A percentile compares a stretch with the other conserved stretches of the same genome.
These are phyloP conservation scores for Amphimedon queenslandica DNA, from an alignment of 37 sponge, comb jelly and placozoan genomes.

Conservation along the genomic window DNA sequence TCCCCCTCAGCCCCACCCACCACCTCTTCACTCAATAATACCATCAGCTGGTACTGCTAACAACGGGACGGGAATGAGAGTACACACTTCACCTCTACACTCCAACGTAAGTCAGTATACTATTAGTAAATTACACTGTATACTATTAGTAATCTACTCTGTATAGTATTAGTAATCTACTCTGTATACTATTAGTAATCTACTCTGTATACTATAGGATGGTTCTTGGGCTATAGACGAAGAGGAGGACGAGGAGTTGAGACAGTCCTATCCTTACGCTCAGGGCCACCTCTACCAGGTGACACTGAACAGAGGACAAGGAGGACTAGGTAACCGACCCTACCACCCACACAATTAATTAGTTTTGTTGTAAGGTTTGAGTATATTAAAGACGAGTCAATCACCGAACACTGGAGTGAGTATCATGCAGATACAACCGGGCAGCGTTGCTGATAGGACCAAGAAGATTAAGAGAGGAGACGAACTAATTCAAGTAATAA, in stretches of 20 bases:
- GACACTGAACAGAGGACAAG: slow-evolving; percentile 41
- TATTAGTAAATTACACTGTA: neutral
- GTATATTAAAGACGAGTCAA: slow-evolving; percentile 20
- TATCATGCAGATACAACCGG: slow-evolving; percentile 58
- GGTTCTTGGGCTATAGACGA: slow-evolving; percentile 64
- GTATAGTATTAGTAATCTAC: neutral
- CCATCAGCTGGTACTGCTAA: no score
- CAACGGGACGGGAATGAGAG: neutral
- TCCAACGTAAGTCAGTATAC: neutral
- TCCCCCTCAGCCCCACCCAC: neutral
- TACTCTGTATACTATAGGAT: slow-evolving; percentile 5
- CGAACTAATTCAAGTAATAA: slow-evolving; percentile 58
- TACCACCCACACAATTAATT: neutral
- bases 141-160: neutral
- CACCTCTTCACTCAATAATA: neutral
- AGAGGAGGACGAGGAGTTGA: slow-evolving; percentile 25
- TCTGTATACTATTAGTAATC: neutral
- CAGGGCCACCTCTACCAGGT: slow-evolving; percentile 68
- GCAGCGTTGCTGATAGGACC: slow-evolving; percentile 67
- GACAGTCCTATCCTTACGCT: slow-evolving; percentile 48
- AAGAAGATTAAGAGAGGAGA: slow-evolving; percentile 68
- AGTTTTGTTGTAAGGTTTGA: slow-evolving; percentile 28
- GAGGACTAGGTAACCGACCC: slow-evolving; percentile 27
- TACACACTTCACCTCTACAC: neutral
- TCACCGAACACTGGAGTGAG: slow-evolving; percentile 40